Percentiles rank a stretch among this genome's conserved stretches.
phyloP scores from a whole-genome alignment of 1,140 invertebrate species.

The Lysiphlebus fabarum region DNA sequence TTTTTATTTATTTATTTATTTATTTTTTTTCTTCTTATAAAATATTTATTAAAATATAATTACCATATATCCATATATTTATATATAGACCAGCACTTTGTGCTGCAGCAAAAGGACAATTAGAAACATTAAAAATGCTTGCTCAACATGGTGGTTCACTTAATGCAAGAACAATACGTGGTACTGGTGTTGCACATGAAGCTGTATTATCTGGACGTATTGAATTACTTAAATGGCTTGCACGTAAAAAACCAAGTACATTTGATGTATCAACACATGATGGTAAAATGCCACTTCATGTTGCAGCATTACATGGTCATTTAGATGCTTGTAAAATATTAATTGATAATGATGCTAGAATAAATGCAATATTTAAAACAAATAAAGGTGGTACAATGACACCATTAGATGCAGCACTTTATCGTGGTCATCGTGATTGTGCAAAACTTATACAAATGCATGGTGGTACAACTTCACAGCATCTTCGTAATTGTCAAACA shows the following conservation, averaged over 20 bases:
- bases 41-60: neutral
- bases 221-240: conserved; percentile 82
- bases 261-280: conserved; percentile 89
- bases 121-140: conserved; percentile 76
- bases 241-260: conserved; percentile 76
- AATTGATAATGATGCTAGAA: conserved; percentile 74
- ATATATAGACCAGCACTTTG: conserved; percentile 69
- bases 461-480: conserved; percentile 63
- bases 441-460: conserved; percentile 91
- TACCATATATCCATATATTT: conserved; percentile 2
- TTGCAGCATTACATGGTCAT: conserved; percentile 91
- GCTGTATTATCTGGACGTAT: conserved; percentile 87
- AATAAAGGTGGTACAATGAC: conserved; percentile 80
- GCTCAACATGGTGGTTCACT: conserved; percentile 81
- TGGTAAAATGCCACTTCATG: conserved; percentile 88
- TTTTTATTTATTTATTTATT: neutral
- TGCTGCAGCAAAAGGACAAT: conserved; percentile 93
- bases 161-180: conserved; percentile 80
- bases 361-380: conserved; percentile 80
- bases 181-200: conserved; percentile 69
- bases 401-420: conserved; percentile 85
- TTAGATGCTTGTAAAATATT: conserved; percentile 89
- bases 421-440: conserved; percentile 79
- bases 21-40: neutral
- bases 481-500: conserved; percentile 36